These are phyloP conservation scores for Nansenia antarctica DNA, from an alignment of 2,113 vertebrate genomes.

Conservation along the genomic window DNA sequence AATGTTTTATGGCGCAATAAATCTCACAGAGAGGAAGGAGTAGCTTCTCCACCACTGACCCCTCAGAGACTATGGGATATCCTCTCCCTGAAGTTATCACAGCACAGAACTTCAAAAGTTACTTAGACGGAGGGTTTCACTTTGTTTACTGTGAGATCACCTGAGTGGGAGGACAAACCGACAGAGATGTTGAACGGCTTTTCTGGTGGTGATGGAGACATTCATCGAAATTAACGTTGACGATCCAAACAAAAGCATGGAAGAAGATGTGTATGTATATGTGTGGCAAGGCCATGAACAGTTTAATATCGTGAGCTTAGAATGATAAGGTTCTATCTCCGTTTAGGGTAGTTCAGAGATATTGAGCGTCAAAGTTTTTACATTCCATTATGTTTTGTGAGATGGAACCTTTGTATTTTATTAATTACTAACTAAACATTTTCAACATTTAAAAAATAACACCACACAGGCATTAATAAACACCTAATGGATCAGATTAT, in stretches of 20 bases:
- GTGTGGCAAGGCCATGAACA: too few relatives aligned
- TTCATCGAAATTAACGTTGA: background rate
- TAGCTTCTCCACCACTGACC: conserved; percentile 16
- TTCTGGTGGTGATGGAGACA: background rate
- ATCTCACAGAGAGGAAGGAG: conserved; percentile 32
- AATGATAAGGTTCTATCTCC: too few relatives aligned
- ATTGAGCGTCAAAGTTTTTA: too few relatives aligned
- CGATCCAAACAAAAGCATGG: background rate
- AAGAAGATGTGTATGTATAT: background rate
- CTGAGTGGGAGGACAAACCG: background rate
- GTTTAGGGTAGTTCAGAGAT: too few relatives aligned
- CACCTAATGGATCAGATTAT: too few relatives aligned
- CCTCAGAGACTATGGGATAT: conserved; percentile 26
- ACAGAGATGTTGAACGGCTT: background rate
- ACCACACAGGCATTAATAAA: too few relatives aligned
- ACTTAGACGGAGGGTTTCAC: background rate
- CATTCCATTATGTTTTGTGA: too few relatives aligned
- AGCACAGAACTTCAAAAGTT: conserved; percentile 30
- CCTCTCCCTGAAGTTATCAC: conserved; percentile 27
- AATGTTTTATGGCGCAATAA: conserved; percentile 58
- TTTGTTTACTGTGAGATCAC: background rate
- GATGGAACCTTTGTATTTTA: too few relatives aligned
- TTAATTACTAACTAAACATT: too few relatives aligned
- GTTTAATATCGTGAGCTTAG: too few relatives aligned
- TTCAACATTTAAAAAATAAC: too few relatives aligned